Evolutionary conservation across 2,888 invertebrate species (phyloP), one percentile per base, ranked within the genome.

Genomic region (Hydropsyche betteni): DNA sequence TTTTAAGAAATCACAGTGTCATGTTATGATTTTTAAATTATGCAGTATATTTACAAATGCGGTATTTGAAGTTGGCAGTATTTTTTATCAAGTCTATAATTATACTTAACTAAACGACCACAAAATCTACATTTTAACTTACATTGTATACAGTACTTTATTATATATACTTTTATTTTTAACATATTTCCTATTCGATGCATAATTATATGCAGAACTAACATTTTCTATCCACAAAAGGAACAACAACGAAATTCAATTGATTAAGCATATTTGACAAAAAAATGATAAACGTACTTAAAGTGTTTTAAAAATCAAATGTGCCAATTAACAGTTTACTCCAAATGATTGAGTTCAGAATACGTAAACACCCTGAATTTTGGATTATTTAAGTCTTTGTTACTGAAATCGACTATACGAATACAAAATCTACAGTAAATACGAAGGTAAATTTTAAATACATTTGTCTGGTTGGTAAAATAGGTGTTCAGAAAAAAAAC

Each of bases 11-110:
- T 80, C 80, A 80, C 80, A 80, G 80, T 76, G 77, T 78, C 73
- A 76, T 76, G 71, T 74, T 24, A 78, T 76, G 79, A 75, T 79
- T 75, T 69, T 72, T 70, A 61, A 76, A 71, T 76, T 76, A 77
- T 64, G 77, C 77, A 76, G 76, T 75, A 74, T 80, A 80, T 79
- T 76, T 80, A 80, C 78, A 80, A 68, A 76, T 74, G 75, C 75
- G 68, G 68, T 73, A 58, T 70, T 68, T 78, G 74, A 75, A 75
- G 77, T 75, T 79, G 81, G 81, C 81, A 80, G 80, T 80, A 80
- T 76, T 77, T 24, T 77, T 70, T 76, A 72, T 58, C 72, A 76
- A 75, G 75, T 78, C 70, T 33, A 64, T 76, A 69, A 10, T 44
- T 44, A 44, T 68, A 16, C 75, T 78, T 76, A 72, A 24, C 78